A percentile compares a stretch with the other conserved stretches of the same genome.
Conservation (phyloP, 2,113 vertebrate genomes). For the Spea bombifrons region DNA sequence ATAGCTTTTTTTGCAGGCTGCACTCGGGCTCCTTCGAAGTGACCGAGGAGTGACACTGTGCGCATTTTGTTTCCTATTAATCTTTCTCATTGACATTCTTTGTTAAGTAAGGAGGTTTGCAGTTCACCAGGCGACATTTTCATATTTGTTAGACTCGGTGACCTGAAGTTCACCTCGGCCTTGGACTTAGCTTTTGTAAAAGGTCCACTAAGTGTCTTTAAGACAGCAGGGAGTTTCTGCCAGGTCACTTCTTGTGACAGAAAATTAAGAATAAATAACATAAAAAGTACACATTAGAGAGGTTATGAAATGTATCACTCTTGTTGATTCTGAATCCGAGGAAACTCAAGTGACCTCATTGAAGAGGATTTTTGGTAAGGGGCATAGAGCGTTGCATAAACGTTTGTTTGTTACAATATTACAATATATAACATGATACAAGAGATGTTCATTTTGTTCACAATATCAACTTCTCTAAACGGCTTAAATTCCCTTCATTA, state of each 20-base stretch:
- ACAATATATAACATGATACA: not conserved
- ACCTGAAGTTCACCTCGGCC: constrained; percentile 99
- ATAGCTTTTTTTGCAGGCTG: constrained; percentile 63
- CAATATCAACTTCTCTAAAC: not conserved
- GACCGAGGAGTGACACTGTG: constrained; percentile 96
- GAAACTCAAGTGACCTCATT: constrained; percentile 50
- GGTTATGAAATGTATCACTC: constrained; percentile 70
- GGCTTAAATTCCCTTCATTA: not conserved
- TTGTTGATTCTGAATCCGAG: constrained; percentile 60
- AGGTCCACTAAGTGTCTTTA: constrained; percentile 77
- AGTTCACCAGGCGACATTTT: constrained; percentile 97
- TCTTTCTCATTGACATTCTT: constrained; percentile 99
- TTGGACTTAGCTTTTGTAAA: constrained; percentile 92
- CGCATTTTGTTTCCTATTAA: constrained; percentile 99
- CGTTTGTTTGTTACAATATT: constrained; percentile 21
- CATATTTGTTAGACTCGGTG: constrained; percentile 99
- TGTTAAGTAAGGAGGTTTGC: constrained; percentile 99
- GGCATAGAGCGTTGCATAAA: not conserved
- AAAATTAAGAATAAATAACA: constrained; percentile 65
- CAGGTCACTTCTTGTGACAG: constrained; percentile 76
- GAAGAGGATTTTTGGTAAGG: constrained; percentile 1
- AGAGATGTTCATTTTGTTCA: not conserved
- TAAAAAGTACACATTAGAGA: constrained; percentile 74
- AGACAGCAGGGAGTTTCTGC: constrained; percentile 72
- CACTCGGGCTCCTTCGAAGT: constrained; percentile 85